A percentile compares a stretch with the other conserved stretches of the same genome.
Conservation (phyloP, 2,797 vertebrate genomes). For the Sebastolobus altivelis region DNA sequence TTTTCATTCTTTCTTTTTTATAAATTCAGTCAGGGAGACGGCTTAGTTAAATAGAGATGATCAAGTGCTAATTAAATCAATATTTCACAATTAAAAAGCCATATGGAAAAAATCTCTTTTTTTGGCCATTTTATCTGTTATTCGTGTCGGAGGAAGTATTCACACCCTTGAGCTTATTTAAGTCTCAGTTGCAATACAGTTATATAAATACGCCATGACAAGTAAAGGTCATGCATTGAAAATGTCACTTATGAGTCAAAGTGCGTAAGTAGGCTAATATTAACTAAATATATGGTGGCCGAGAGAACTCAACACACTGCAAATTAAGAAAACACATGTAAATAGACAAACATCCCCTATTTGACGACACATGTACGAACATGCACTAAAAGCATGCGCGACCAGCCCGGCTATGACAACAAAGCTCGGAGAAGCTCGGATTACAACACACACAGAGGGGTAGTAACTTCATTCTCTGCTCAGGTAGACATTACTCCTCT, state of each 20-base stretch:
- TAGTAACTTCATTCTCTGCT: too few relatives aligned
- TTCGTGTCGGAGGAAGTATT: not conserved
- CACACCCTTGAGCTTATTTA: not conserved
- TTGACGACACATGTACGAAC: too few relatives aligned
- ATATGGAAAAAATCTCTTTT: not conserved
- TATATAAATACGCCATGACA: not conserved
- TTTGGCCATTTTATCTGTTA: not conserved
- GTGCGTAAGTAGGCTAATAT: not conserved
- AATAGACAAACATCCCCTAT: not conserved
- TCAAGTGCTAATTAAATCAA: slow-evolving; percentile 17
- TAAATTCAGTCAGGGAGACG: not conserved
- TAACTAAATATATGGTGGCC: not conserved
- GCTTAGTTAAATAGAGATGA: not conserved
- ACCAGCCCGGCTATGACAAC: too few relatives aligned
- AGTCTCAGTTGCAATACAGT: not conserved
- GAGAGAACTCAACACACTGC: not conserved
- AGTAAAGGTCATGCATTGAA: not conserved
- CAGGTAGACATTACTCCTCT: too few relatives aligned
- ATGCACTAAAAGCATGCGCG: too few relatives aligned
- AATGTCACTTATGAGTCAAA: not conserved
- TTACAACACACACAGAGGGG: too few relatives aligned
- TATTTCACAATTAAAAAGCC: not conserved
- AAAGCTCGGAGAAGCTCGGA: too few relatives aligned
- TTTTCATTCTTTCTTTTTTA: slow-evolving; percentile 1
- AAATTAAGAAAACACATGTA: not conserved